Percentiles rank a stretch among this genome's conserved stretches.
phyloP scores from a whole-genome alignment of 2,888 invertebrate genomes.

The Dasypolia templi region DNA sequence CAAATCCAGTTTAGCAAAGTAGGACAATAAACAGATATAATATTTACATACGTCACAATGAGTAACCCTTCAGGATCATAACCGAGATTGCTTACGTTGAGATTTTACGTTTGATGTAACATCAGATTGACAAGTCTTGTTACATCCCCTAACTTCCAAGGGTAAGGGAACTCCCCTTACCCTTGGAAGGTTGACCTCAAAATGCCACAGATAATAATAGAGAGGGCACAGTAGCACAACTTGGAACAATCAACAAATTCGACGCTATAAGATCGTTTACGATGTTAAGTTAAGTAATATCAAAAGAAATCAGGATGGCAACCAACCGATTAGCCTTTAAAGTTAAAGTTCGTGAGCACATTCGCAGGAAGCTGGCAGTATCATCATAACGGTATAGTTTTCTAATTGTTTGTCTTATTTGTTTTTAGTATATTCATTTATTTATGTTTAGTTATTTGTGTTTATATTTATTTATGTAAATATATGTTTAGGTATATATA shows the following conservation, averaged over 20 bases:
- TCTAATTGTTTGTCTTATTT: too few relatives aligned
- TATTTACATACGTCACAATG: conserved; percentile 31
- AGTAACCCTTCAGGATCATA: conserved; percentile 20
- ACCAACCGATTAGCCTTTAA: too few relatives aligned
- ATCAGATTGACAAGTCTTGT: conserved; percentile 52
- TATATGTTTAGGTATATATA: too few relatives aligned
- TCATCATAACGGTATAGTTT: too few relatives aligned
- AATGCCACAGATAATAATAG: conserved; percentile 8
- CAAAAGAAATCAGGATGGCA: too few relatives aligned
- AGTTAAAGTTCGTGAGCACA: too few relatives aligned
- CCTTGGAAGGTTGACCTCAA: conserved; percentile 39
- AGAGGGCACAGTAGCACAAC: conserved; percentile 1
- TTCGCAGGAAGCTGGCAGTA: too few relatives aligned
- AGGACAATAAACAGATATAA: conserved; percentile 18
- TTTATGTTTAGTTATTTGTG: too few relatives aligned
- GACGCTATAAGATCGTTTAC: too few relatives aligned
- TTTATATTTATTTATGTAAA: too few relatives aligned
- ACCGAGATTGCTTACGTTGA: conserved; percentile 38
- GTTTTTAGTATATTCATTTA: too few relatives aligned
- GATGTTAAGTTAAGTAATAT: too few relatives aligned
- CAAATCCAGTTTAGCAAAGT: conserved; percentile 2
- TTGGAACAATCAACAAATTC: background rate
- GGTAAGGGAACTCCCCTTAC: conserved; percentile 37
- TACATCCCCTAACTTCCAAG: conserved; percentile 37
- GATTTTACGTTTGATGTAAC: conserved; percentile 44